Evolutionary conservation across 2,888 invertebrate species (phyloP).

Genomic region (Caenorhabditis sp.): DNA sequence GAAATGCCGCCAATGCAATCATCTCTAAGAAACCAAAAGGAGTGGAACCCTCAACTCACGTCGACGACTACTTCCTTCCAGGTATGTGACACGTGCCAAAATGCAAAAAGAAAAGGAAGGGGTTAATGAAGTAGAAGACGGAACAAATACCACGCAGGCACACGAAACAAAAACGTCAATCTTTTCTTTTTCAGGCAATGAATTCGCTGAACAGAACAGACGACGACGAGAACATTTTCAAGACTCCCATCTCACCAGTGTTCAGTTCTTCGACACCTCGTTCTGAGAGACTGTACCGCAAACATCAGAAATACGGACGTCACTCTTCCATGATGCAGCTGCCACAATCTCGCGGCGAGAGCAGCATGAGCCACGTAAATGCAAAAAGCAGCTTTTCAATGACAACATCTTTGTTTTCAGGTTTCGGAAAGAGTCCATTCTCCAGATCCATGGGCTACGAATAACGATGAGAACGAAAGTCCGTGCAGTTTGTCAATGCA

Average conservation of each 20-base stretch:
- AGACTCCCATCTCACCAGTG: constrained; percentile 23
- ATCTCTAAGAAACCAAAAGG: constrained; percentile 16
- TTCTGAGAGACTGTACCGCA: constrained; percentile 40
- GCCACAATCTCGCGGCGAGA: constrained; percentile 51
- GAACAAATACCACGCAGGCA: neutral
- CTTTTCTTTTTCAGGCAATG: constrained; percentile 46
- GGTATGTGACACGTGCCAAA: constrained; percentile 24
- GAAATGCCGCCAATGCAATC: constrained; percentile 37
- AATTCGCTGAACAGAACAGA: constrained; percentile 8
- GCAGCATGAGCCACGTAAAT: constrained; percentile 36
- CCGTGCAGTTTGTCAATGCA: neutral
- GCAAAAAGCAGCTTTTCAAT: neutral
- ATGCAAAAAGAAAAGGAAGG: neutral
- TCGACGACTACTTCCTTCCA: constrained; percentile 60
- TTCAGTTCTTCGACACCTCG: constrained; percentile 40
- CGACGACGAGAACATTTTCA: constrained; percentile 18
- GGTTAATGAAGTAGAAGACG: constrained; percentile 19
- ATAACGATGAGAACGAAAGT: constrained; percentile 25
- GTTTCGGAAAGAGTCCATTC: constrained; percentile 18
- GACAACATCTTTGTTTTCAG: neutral
- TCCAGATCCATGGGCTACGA: constrained; percentile 35
- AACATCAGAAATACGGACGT: constrained; percentile 36
- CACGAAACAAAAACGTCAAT: constrained; percentile 2
- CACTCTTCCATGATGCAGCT: constrained; percentile 22
- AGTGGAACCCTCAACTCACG: constrained; percentile 62